A percentile compares a stretch with the other conserved stretches of the same genome.
Evolutionary conservation across 1,140 invertebrate species (phyloP).

Genomic region (Vanessa tameamea): DNA sequence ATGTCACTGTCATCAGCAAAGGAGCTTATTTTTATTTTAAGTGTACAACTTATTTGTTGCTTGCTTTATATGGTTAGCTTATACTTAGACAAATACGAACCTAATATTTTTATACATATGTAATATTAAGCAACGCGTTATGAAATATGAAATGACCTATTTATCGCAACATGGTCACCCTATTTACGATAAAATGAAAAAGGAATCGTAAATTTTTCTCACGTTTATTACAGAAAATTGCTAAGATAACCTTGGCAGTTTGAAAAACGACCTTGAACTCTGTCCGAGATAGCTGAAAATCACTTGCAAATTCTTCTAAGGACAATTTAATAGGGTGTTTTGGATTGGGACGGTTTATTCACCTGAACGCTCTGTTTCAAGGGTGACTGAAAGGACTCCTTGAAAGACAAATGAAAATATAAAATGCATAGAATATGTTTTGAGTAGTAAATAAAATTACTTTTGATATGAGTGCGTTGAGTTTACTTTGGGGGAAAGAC

Average conservation of each 20-base stretch:
- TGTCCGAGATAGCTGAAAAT: neutral
- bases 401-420: too few relatives aligned
- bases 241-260: neutral
- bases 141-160: too few relatives aligned
- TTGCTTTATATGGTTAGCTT: too few relatives aligned
- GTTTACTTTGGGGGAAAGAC: neutral
- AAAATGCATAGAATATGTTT: neutral
- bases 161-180: too few relatives aligned
- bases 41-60: too few relatives aligned
- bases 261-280: neutral
- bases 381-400: neutral
- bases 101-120: too few relatives aligned
- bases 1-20: too few relatives aligned
- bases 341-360: neutral
- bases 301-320: neutral
- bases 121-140: too few relatives aligned
- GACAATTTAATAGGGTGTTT: neutral
- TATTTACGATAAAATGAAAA: neutral
- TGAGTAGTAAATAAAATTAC: neutral
- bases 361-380: neutral
- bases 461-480: neutral
- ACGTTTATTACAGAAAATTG: neutral
- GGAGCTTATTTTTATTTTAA: too few relatives aligned
- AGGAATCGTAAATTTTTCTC: neutral
- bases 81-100: too few relatives aligned